A percentile compares a stretch with the other conserved stretches of the same genome.
Conservation (phyloP, 2,888 invertebrate species). For the Octodonta nipae region DNA sequence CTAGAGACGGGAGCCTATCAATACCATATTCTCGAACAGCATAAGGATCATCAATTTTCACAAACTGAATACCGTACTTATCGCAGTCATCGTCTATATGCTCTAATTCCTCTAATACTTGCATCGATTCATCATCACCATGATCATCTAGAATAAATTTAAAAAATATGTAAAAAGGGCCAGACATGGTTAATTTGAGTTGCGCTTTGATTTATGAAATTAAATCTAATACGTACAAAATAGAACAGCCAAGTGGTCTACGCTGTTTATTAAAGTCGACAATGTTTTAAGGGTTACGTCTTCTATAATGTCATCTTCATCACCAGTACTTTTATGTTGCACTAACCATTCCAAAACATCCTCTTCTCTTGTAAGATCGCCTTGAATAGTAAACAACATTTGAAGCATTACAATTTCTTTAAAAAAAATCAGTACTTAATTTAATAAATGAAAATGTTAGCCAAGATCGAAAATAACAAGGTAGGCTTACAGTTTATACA, state of each 20-base stretch:
- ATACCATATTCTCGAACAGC: conserved; percentile 81
- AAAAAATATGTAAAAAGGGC: no score
- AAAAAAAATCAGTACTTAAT: no score
- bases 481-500: no score
- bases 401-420: no score
- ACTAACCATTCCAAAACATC: conserved; percentile 89
- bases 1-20: conserved; percentile 66
- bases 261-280: conserved; percentile 73
- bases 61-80: conserved; percentile 82
- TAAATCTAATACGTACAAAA: conserved; percentile 59
- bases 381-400: conserved; percentile 39
- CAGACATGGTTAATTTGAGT: no score
- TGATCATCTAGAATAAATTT: no score
- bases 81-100: conserved; percentile 90
- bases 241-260: conserved; percentile 81
- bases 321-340: conserved; percentile 83
- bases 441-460: no score
- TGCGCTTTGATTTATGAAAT: no score
- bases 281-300: conserved; percentile 85
- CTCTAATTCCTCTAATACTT: conserved; percentile 72
- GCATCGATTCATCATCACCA: conserved; percentile 77
- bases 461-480: no score
- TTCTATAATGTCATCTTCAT: conserved; percentile 87
- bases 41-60: conserved; percentile 76
- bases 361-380: conserved; percentile 79